These are phyloP conservation scores for Mamestra brassicae DNA, from an alignment of 2,888 invertebrate species.

Conservation along the genomic window DNA sequence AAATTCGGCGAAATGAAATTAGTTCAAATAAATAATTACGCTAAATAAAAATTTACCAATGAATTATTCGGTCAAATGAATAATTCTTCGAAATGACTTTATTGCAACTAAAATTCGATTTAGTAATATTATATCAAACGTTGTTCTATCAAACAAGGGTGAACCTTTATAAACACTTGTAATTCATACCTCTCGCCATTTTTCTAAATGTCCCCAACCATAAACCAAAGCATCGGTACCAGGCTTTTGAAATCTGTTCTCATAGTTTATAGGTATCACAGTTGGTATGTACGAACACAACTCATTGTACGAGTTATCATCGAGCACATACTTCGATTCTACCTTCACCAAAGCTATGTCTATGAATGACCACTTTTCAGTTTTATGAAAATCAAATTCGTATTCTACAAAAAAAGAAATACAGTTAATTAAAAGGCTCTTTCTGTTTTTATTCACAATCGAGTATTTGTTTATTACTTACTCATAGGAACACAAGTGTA, in stretches of 20 bases:
- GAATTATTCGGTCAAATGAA: no score
- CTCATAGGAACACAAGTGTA: slow-evolving; percentile 53
- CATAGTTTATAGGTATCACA: slow-evolving; percentile 69
- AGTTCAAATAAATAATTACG: no score
- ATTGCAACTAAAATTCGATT: no score
- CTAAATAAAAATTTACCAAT: no score
- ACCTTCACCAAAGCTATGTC: slow-evolving; percentile 78
- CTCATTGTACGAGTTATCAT: not conserved
- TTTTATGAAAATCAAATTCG: slow-evolving; percentile 65
- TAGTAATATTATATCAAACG: no score
- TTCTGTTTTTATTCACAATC: not conserved
- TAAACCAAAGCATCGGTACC: slow-evolving; percentile 64
- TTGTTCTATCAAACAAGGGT: no score
- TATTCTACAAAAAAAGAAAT: slow-evolving; percentile 69
- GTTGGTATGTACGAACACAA: slow-evolving; percentile 70
- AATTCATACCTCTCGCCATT: slow-evolving; percentile 67
- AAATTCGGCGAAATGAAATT: no score
- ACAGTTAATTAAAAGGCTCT: no score
- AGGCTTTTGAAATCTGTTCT: slow-evolving; percentile 60
- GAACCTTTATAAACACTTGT: not conserved
- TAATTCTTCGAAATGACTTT: no score
- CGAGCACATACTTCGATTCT: slow-evolving; percentile 70
- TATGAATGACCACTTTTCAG: slow-evolving; percentile 74
- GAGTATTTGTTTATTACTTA: slow-evolving; percentile 22
- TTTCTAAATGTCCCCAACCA: slow-evolving; percentile 72